Evolutionary conservation across 64 coral and sea anemone species (phyloP).

Genomic region (Hydrozoanthus tunicans): DNA sequence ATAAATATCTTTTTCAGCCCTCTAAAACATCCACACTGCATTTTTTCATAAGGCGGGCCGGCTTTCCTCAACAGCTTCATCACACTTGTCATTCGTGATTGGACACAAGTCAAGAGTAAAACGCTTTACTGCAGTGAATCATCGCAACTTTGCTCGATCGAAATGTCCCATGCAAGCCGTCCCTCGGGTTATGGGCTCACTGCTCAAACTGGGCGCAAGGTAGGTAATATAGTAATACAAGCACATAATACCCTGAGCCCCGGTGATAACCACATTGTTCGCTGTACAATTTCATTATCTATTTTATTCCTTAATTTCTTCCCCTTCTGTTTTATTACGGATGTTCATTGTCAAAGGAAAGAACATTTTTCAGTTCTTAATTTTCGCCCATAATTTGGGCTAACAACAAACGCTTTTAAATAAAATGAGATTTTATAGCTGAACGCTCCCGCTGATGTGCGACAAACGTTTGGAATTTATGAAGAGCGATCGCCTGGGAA

Average conservation of each 20-base stretch:
- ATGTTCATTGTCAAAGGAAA: too few relatives aligned
- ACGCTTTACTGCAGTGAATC: neutral
- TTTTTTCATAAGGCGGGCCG: conserved; percentile 23
- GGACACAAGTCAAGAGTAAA: neutral
- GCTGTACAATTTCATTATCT: neutral
- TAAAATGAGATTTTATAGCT: too few relatives aligned
- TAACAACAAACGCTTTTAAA: too few relatives aligned
- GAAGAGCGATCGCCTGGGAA: too few relatives aligned
- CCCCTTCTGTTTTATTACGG: neutral
- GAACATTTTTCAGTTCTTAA: too few relatives aligned
- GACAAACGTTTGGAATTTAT: too few relatives aligned
- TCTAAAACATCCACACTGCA: neutral
- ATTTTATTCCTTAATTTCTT: neutral
- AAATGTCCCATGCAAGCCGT: conserved; percentile 42
- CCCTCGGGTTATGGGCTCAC: conserved; percentile 26
- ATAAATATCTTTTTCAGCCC: too few relatives aligned
- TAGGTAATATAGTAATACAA: neutral
- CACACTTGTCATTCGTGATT: neutral
- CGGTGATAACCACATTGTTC: neutral
- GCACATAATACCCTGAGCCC: neutral
- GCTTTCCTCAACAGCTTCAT: neutral
- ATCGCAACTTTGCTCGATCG: neutral
- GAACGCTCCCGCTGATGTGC: too few relatives aligned
- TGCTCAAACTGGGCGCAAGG: conserved; percentile 25
- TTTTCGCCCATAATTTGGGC: too few relatives aligned